Conservation (phyloP, 1,140 invertebrate species). For the Hypothenemus hampei region DNA sequence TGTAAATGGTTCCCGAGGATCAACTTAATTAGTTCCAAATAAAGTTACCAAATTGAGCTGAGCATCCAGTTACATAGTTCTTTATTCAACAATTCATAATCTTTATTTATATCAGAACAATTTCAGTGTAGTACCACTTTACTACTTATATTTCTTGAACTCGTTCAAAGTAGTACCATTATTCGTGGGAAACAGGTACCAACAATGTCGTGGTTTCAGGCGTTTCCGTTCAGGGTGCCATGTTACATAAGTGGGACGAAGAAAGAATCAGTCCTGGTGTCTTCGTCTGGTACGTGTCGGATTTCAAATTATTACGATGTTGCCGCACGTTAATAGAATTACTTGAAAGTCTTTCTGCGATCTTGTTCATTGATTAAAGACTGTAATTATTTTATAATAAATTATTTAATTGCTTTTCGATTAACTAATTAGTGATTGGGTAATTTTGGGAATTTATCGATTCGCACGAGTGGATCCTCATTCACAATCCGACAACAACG, state of each 20-base stretch:
- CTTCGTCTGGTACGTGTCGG: conserved; percentile 22
- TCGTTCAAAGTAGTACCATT: conserved; percentile 25
- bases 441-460: no score
- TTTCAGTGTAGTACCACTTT: conserved; percentile 25
- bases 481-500: conserved; percentile 6
- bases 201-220: conserved; percentile 26
- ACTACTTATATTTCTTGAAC: conserved; percentile 26
- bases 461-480: no score
- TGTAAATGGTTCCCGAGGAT: not conserved
- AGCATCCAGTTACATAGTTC: not conserved
- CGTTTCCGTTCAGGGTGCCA: conserved; percentile 17
- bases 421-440: no score
- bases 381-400: no score
- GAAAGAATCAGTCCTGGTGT: conserved; percentile 1
- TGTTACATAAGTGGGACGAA: conserved; percentile 15
- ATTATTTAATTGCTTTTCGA: no score
- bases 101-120: conserved; percentile 27
- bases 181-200: conserved; percentile 28
- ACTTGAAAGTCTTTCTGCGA: no score
- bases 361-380: no score
- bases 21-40: not conserved
- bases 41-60: not conserved
- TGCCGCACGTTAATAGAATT: no score
- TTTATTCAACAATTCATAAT: conserved; percentile 22
- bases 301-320: conserved; percentile 8